Percentiles rank a stretch among this genome's conserved stretches.
phyloP scores from a whole-genome alignment of 2,797 vertebrate genomes.

The Sebastes itinus region DNA sequence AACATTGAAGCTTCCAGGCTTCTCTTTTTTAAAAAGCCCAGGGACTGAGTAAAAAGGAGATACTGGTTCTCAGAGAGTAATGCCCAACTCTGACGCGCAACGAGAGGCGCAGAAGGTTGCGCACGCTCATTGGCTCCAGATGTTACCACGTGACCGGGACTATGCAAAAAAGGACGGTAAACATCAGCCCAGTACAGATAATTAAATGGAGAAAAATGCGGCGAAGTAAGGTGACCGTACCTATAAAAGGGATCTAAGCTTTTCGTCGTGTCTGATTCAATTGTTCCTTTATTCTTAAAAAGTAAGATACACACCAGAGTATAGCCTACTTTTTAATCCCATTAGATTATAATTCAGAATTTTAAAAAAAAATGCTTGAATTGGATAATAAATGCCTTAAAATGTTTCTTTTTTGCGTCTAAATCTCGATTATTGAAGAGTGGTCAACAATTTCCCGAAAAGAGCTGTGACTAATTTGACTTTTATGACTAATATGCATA shows the following conservation, averaged over 20 bases:
- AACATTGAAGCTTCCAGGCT: constrained; percentile 89
- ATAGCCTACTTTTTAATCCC: not conserved
- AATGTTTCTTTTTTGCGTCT: not conserved
- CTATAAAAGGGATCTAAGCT: constrained; percentile 37
- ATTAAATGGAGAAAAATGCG: constrained; percentile 86
- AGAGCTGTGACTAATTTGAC: not conserved
- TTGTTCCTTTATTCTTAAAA: not conserved
- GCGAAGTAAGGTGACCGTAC: constrained; percentile 71
- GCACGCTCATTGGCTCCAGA: constrained; percentile 84
- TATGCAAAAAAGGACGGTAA: constrained; percentile 93
- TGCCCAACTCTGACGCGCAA: constrained; percentile 88
- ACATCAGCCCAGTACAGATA: constrained; percentile 80
- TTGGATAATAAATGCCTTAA: not conserved
- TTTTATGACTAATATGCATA: not conserved
- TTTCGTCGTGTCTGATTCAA: constrained; percentile 18
- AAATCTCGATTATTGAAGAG: not conserved
- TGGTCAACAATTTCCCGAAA: not conserved
- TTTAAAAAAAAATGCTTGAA: not conserved
- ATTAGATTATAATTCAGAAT: not conserved
- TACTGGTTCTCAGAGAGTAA: constrained; percentile 87
- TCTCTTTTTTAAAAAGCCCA: constrained; percentile 86
- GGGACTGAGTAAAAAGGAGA: constrained; percentile 91
- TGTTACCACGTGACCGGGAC: constrained; percentile 83
- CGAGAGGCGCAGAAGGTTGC: constrained; percentile 80
- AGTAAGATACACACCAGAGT: not conserved